Percentiles rank a stretch among this genome's conserved stretches.
These are phyloP conservation scores for Xanthia icteritia DNA, from an alignment of 2,888 invertebrate species.

Conservation along the genomic window DNA sequence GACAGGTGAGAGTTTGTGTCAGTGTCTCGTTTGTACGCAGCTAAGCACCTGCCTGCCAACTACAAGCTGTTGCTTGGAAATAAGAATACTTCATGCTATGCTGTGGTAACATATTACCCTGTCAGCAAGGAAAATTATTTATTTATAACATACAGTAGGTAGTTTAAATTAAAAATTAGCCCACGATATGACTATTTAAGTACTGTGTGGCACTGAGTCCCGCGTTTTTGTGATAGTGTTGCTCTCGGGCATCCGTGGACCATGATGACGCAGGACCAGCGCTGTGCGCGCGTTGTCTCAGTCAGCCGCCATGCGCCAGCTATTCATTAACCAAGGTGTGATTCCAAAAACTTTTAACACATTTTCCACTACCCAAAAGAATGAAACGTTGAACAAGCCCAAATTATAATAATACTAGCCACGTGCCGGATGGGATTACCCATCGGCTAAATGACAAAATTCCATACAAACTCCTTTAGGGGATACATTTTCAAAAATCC, in stretches of 20 bases:
- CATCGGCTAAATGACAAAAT: neutral
- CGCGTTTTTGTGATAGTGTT: neutral
- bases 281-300: neutral
- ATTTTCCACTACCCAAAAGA: neutral
- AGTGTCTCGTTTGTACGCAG: neutral
- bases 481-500: neutral
- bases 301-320: neutral
- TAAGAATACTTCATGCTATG: neutral
- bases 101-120: neutral
- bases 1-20: constrained; percentile 16
- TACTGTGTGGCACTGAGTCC: neutral
- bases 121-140: neutral
- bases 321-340: neutral
- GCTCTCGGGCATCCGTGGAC: neutral
- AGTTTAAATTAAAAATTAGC: neutral
- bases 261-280: neutral
- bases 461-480: neutral
- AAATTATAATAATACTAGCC: neutral
- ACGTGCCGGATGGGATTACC: neutral
- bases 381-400: neutral
- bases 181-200: neutral
- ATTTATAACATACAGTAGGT: neutral
- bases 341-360: neutral
- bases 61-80: neutral
- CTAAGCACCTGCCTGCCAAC: neutral